These are phyloP conservation scores for Rhinolophus ferrumequinum DNA, from an alignment of 2,113 vertebrate genomes.

Conservation along the genomic window DNA sequence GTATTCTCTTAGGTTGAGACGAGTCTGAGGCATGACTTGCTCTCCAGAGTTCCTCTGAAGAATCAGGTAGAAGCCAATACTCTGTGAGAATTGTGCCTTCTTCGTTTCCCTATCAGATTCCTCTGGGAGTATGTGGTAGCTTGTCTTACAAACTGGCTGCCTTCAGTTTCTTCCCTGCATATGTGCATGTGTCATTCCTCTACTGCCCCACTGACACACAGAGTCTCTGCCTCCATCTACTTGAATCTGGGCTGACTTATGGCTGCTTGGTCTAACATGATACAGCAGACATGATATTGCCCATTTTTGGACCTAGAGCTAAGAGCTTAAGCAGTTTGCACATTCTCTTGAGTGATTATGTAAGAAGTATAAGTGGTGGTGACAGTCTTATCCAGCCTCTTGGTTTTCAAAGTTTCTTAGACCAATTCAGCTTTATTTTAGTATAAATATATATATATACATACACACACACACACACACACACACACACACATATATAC, in stretches of 20 bases:
- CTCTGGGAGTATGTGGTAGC: not conserved
- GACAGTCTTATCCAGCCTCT: not conserved
- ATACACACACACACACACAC: too few species aligned
- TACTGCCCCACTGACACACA: not conserved
- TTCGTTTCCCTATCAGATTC: not conserved
- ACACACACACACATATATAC: too few species aligned
- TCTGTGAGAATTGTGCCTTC: not conserved
- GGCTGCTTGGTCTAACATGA: not conserved
- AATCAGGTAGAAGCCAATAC: not conserved
- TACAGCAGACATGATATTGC: not conserved
- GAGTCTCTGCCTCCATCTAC: not conserved
- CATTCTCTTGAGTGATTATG: not conserved
- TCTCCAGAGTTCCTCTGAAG: not conserved
- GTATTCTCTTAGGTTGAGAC: not conserved
- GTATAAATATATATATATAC: not conserved
- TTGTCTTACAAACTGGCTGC: not conserved
- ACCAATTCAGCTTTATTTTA: not conserved
- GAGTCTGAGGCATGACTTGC: not conserved
- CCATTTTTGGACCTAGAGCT: not conserved
- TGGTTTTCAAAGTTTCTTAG: not conserved
- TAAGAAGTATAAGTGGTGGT: not conserved
- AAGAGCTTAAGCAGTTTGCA: not conserved
- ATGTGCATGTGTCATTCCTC: rapidly evolving
- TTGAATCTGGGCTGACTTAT: not conserved
- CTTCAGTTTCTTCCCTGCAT: not conserved